Evolutionary conservation across 2,797 vertebrate species (phyloP), one percentile per base, ranked within the genome.

Genomic region (Xenentodon cancila): DNA sequence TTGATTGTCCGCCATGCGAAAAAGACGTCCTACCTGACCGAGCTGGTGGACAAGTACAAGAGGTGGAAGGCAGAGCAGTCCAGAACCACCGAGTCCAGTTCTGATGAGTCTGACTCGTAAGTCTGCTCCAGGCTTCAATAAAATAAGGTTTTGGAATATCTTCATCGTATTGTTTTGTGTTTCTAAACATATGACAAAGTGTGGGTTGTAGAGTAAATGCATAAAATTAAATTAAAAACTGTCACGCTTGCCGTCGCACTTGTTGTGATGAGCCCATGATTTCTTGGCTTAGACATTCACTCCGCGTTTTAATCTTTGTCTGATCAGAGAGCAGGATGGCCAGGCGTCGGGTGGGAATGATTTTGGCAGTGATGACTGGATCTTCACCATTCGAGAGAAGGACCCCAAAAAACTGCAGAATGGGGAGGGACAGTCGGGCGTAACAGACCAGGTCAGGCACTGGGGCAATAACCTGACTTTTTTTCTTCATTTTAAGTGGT

Each of bases 11-110:
- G 97, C 55, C 94, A 97, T 1, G 95, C 97, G 8, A 99, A 98
- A 90, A 99, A 99, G 85, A 99, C 96, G 0, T 99, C 98, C n/a
- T 99, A 98, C 88, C 79, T 99, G 92, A 97, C 97, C 0, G 98
- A 99, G 88, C 94, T 99, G 81, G 98, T 99, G 66, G 98, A 99
- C 82, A 93, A 95, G 81, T 98, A 98, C 92, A 99, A 96, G 92
- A 91, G 96, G 59, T 99, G 97, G 97, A 99, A 97, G 85, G 91
- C 96, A 0, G 96, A 98, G 67, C 96, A 98, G 93, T 93, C 94
- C 30, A 92, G 96, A 4, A 84, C 85, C 25, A 91, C 95, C 0
- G 95, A 96, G 82, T 99, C 97, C 81, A 96, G 96, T 88, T 99
- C 97, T 0, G 97, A 97, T 9, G 97, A 99, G 73, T 98, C 96